These are phyloP conservation scores for Platichthys flesus DNA, from an alignment of 2,113 vertebrate species.

Conservation along the genomic window DNA sequence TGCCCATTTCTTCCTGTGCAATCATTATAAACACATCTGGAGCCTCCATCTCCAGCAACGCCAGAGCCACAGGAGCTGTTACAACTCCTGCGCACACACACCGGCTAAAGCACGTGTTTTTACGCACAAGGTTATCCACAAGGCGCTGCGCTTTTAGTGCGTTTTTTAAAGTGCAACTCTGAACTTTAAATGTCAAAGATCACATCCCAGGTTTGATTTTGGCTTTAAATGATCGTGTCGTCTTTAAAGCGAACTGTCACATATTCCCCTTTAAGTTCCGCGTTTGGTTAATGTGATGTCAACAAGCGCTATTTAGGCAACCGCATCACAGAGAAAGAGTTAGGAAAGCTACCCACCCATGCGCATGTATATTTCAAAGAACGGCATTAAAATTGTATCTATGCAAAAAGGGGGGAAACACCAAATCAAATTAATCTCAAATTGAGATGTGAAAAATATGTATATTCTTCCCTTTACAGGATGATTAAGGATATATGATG, in stretches of 20 bases:
- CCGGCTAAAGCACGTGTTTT: slow-evolving; percentile 70
- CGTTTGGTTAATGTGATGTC: neutral
- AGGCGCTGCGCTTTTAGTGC: slow-evolving; percentile 1
- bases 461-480: slow-evolving; percentile 1
- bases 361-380: slow-evolving; percentile 12
- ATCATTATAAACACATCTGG: slow-evolving; percentile 11
- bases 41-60: slow-evolving; percentile 18
- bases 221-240: neutral
- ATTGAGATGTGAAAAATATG: neutral
- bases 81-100: slow-evolving; percentile 44
- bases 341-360: neutral
- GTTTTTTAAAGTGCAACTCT: slow-evolving; percentile 2
- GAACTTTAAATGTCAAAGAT: neutral
- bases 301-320: neutral
- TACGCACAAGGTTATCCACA: slow-evolving; percentile 60
- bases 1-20: neutral
- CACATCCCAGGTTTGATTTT: neutral
- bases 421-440: neutral
- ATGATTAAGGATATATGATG: neutral
- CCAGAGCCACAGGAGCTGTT: slow-evolving; percentile 4
- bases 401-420: neutral
- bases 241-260: neutral
- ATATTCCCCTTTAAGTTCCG: neutral
- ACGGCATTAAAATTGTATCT: slow-evolving; percentile 15
- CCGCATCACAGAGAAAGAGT: neutral